A percentile compares a stretch with the other conserved stretches of the same genome.
These are phyloP conservation scores for Chrysopilus asiliformis DNA, from an alignment of 2,888 invertebrate species.

Conservation along the genomic window DNA sequence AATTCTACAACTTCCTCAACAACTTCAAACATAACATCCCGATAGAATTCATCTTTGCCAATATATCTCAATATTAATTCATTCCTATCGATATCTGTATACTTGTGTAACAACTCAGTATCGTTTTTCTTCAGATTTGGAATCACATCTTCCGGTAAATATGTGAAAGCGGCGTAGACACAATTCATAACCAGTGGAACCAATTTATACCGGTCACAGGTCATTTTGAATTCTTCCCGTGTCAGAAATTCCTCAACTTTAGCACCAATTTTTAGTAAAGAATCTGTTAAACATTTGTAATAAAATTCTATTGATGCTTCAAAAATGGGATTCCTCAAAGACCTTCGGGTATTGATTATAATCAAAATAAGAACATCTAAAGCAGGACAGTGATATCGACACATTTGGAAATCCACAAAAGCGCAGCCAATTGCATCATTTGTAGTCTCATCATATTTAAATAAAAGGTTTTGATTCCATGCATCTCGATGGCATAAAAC, in stretches of 20 bases:
- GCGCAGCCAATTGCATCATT: constrained; percentile 21
- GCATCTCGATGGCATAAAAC: constrained; percentile 36
- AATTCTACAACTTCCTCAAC: constrained; percentile 26
- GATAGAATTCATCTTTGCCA: constrained; percentile 26
- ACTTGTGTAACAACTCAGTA: constrained; percentile 30
- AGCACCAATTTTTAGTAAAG: no score
- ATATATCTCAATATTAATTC: constrained; percentile 31
- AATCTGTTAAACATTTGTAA: no score
- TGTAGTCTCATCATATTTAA: constrained; percentile 16
- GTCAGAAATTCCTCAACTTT: no score
- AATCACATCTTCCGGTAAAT: constrained; percentile 21
- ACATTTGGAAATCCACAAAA: constrained; percentile 30
- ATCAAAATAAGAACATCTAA: constrained; percentile 28
- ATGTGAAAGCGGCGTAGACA: constrained; percentile 4
- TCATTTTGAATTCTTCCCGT: constrained; percentile 18
- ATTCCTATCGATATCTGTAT: constrained; percentile 31
- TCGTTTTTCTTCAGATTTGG: constrained; percentile 26
- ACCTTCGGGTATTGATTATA: no score
- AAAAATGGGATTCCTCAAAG: no score
- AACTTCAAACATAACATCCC: constrained; percentile 23
- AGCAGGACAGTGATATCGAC: constrained; percentile 28
- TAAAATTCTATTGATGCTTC: no score
- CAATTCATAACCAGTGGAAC: constrained; percentile 5
- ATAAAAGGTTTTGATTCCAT: constrained; percentile 33
- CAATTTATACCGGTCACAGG: constrained; percentile 21